Percentiles rank a stretch among this genome's conserved stretches.
Conservation (phyloP, 2,797 vertebrate species). For the Lacerta agilis region DNA sequence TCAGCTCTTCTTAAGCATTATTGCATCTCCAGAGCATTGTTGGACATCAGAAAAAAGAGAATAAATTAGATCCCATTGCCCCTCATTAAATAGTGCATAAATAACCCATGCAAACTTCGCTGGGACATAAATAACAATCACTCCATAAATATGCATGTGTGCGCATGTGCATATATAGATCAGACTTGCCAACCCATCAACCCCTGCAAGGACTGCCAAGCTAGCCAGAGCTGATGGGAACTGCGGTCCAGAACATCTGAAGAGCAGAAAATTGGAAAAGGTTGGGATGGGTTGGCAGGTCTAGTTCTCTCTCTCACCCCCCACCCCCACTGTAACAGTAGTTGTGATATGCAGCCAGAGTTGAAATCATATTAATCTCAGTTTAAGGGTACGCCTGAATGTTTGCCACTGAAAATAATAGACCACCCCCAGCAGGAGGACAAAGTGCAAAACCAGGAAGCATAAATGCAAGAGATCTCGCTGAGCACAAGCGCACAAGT, state of each 20-base stretch:
- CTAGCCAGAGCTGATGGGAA: too few species aligned
- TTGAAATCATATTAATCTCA: background rate
- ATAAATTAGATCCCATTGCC: background rate
- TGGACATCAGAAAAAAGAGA: background rate
- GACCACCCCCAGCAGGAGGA: too few species aligned
- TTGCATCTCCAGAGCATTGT: background rate
- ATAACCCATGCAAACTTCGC: constrained; percentile 15
- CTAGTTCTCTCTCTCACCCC: too few species aligned
- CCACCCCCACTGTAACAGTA: too few species aligned
- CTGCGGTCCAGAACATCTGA: too few species aligned
- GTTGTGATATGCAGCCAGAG: background rate
- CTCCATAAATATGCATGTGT: background rate
- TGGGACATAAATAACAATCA: constrained; percentile 10
- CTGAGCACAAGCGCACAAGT: background rate
- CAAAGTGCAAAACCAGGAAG: background rate
- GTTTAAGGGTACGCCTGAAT: background rate
- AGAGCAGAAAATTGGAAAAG: background rate
- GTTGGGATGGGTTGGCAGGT: background rate
- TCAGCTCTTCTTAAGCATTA: background rate
- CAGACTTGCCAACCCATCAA: background rate
- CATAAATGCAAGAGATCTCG: background rate
- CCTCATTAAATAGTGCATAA: constrained; percentile 37
- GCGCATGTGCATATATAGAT: background rate
- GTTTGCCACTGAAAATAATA: background rate
- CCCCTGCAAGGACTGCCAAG: too few species aligned